Evolutionary conservation across 1,140 invertebrate genomes (phyloP).

Genomic region (Ips typographus): DNA sequence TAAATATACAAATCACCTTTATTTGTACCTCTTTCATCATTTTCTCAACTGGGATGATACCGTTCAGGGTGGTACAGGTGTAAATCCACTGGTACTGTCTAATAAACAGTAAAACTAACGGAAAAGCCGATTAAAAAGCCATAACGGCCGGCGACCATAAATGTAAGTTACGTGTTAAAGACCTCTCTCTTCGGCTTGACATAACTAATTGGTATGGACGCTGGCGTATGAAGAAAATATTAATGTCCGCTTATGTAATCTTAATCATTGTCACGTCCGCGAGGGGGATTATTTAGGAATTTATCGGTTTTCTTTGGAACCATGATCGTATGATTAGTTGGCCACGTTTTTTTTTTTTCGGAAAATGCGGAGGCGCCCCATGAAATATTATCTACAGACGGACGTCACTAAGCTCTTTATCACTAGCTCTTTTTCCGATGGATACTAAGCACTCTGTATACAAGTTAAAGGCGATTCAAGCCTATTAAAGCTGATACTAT

Average conservation of each 20-base stretch:
- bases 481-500: no score
- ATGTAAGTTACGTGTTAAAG: conserved; percentile 9
- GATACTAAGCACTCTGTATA: no score
- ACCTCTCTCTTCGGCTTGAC: conserved; percentile 7
- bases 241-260: conserved; percentile 6
- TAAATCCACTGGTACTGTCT: no score
- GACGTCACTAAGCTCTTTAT: no score
- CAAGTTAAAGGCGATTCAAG: no score
- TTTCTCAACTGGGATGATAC: no score
- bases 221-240: conserved; percentile 11
- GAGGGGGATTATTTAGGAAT: conserved; percentile 1
- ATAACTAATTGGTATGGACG: conserved; percentile 19
- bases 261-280: conserved; percentile 15
- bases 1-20: no score
- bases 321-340: background rate
- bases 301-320: conserved; percentile 5
- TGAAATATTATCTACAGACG: background rate
- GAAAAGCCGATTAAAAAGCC: conserved; percentile 9
- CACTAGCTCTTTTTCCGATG: no score
- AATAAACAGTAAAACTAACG: background rate
- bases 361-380: background rate
- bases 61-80: no score
- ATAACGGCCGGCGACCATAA: conserved; percentile 4
- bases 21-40: no score
- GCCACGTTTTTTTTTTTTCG: background rate